A percentile compares a stretch with the other conserved stretches of the same genome.
phyloP scores from a whole-genome alignment of 2,797 vertebrate species.

The Bufotes viridis region DNA sequence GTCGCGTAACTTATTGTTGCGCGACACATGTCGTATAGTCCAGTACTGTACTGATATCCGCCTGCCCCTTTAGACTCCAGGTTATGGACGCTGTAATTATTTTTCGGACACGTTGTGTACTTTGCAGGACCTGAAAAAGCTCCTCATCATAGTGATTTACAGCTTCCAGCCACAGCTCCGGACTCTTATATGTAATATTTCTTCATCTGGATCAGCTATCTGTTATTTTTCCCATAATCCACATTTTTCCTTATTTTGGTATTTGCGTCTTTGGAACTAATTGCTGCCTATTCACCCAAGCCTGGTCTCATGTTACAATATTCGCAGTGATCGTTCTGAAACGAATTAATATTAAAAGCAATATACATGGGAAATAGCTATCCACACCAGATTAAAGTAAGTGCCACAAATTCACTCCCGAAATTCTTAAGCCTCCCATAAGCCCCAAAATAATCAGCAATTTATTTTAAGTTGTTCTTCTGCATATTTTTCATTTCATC shows the following conservation, averaged over 20 bases:
- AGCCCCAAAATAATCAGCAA: conserved; percentile 39
- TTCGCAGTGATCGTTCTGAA: background rate
- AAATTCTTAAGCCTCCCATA: background rate
- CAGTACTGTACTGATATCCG: no score
- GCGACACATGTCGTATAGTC: no score
- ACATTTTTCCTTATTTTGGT: background rate
- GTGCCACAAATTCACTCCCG: background rate
- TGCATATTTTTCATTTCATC: conserved; percentile 47
- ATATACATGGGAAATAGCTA: background rate
- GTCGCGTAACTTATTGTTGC: no score
- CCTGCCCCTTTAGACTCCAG: no score
- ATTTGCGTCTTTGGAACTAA: background rate
- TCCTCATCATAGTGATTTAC: no score
- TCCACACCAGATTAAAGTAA: background rate
- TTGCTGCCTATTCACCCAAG: background rate
- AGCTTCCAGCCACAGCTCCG: background rate
- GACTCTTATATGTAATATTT: background rate
- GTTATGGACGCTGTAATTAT: no score
- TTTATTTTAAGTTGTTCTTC: conserved; percentile 14
- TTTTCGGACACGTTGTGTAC: no score
- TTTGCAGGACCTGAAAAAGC: no score
- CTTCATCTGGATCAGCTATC: background rate
- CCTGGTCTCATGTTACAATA: background rate
- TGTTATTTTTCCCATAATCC: background rate
- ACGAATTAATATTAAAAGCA: background rate